phyloP scores from a whole-genome alignment of 2,797 vertebrate species.

The Squalus acanthias region DNA sequence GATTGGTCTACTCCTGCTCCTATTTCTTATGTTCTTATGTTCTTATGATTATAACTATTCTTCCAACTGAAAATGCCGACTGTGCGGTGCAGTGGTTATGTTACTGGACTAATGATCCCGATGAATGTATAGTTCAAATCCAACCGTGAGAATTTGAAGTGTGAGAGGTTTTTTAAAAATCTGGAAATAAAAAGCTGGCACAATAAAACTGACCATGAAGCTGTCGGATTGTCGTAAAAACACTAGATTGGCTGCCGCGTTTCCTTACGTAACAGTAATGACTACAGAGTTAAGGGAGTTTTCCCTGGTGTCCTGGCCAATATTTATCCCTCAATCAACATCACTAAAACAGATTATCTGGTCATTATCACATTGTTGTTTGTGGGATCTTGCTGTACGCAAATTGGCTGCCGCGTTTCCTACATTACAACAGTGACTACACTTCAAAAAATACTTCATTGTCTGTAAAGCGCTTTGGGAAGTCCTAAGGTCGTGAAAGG shows the following conservation, averaged over 20 bases:
- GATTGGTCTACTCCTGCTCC: too few species aligned
- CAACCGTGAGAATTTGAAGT: neutral
- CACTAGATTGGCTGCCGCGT: neutral
- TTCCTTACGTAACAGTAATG: neutral
- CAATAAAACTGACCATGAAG: conserved; percentile 17
- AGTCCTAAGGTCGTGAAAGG: neutral
- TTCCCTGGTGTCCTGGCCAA: too few species aligned
- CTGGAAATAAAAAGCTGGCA: neutral
- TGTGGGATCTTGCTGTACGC: too few species aligned
- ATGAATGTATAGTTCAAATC: neutral
- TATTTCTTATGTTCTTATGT: too few species aligned
- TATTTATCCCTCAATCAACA: too few species aligned
- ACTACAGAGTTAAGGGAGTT: neutral
- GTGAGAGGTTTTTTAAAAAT: neutral
- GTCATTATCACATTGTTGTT: too few species aligned
- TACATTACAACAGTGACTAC: too few species aligned
- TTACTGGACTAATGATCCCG: neutral
- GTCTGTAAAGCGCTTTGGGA: neutral
- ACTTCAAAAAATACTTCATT: neutral
- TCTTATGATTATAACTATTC: neutral
- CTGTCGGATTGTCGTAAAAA: neutral
- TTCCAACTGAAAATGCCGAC: neutral
- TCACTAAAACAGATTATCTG: too few species aligned
- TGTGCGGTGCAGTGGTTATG: neutral
- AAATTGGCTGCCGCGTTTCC: too few species aligned